Evolutionary conservation across 1,140 invertebrate species (phyloP).

Genomic region (Oncopodura yosiiana): DNA sequence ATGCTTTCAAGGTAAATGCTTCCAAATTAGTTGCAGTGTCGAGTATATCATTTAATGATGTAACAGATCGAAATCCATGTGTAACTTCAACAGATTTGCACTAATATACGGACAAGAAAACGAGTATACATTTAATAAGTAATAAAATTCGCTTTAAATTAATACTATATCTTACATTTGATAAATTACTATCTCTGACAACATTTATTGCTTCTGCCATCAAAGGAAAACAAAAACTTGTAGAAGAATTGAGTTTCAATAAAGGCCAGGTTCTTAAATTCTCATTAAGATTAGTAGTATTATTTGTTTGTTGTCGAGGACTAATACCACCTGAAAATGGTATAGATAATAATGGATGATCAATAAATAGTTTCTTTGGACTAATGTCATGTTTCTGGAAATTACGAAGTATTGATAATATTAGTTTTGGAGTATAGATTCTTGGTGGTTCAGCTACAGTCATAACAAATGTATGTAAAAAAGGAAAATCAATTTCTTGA

Average conservation of each 20-base stretch:
- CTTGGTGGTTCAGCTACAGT: constrained; percentile 10
- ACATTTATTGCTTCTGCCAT: constrained; percentile 4
- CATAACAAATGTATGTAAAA: constrained; percentile 7
- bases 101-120: background rate
- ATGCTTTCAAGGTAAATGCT: constrained; percentile 1
- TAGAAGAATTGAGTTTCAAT: constrained; percentile 1
- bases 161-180: background rate
- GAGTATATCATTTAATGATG: background rate
- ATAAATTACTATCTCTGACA: background rate
- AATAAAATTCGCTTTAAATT: background rate
- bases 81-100: background rate
- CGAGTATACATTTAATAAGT: background rate
- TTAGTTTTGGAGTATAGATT: constrained; percentile 9
- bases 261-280: constrained; percentile 8
- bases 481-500: constrained; percentile 11
- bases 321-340: constrained; percentile 4
- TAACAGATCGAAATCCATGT: background rate
- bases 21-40: background rate
- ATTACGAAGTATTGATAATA: constrained; percentile 1
- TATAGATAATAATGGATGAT: constrained; percentile 8
- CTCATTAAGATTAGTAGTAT: background rate
- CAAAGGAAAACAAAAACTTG: constrained; percentile 6
- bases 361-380: constrained; percentile 11
- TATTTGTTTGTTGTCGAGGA: background rate
- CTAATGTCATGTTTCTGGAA: constrained; percentile 3